Evolutionary conservation across 1,140 invertebrate species (phyloP).

Genomic region (Nautilus pompilius): DNA sequence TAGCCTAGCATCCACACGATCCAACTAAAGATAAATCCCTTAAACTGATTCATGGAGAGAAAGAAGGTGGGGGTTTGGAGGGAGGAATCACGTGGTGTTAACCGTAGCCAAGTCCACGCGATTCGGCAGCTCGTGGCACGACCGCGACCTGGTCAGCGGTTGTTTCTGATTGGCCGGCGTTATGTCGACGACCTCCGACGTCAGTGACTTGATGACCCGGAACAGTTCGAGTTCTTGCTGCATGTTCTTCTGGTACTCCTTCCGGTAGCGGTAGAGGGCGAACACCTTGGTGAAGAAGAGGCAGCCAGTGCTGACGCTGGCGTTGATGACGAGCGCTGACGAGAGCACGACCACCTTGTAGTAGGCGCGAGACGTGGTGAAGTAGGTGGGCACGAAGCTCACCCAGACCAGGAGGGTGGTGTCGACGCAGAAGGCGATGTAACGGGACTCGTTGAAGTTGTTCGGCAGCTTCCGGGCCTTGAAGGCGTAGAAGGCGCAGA

Average conservation of each 20-base stretch:
- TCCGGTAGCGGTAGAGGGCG: conserved; percentile 53
- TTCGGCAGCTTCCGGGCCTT: conserved; percentile 56
- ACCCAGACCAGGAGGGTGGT: conserved; percentile 43
- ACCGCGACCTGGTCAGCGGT: too few species aligned
- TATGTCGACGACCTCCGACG: neutral
- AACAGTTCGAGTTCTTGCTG: neutral
- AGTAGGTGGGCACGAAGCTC: conserved; percentile 41
- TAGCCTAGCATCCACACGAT: too few species aligned
- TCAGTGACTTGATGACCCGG: neutral
- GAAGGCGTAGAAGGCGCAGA: conserved; percentile 86
- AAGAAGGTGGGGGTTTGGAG: too few species aligned
- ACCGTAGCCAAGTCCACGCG: too few species aligned
- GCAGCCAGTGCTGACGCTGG: conserved; percentile 23
- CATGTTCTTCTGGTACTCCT: neutral
- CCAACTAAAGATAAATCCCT: too few species aligned
- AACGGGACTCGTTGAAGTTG: conserved; percentile 48
- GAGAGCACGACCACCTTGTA: conserved; percentile 23
- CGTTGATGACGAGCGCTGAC: conserved; percentile 24
- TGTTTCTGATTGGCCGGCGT: neutral
- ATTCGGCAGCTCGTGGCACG: too few species aligned
- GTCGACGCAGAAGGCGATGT: conserved; percentile 42
- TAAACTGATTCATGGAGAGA: too few species aligned
- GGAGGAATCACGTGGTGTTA: too few species aligned
- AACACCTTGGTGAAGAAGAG: conserved; percentile 26
- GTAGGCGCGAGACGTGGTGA: conserved; percentile 25